phyloP scores from a whole-genome alignment of 2,797 vertebrate species.

The Coluber constrictor region DNA sequence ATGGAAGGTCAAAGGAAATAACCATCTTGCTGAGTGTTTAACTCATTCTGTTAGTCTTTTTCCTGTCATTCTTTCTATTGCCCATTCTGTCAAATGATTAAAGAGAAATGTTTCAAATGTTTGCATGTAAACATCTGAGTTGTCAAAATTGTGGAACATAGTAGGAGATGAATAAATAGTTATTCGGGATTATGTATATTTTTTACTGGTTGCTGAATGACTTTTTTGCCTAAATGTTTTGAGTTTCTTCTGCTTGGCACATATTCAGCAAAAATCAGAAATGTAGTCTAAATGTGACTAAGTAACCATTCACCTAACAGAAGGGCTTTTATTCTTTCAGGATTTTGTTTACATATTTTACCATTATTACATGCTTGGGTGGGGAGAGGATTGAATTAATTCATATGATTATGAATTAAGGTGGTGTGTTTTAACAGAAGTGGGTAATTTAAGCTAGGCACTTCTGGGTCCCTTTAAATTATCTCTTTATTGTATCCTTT shows the following conservation, averaged over 20 bases:
- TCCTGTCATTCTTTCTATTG: neutral
- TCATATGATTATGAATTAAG: neutral
- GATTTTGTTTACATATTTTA: neutral
- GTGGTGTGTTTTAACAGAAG: neutral
- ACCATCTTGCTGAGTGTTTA: neutral
- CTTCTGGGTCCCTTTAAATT: neutral
- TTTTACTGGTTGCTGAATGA: neutral
- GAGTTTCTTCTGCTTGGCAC: neutral
- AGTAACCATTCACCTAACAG: neutral
- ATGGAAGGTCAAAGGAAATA: neutral
- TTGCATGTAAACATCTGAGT: neutral
- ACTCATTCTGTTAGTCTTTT: neutral
- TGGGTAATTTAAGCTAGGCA: neutral
- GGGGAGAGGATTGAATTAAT: neutral
- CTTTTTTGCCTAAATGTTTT: neutral
- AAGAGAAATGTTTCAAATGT: neutral
- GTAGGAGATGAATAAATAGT: neutral
- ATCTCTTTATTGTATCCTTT: neutral
- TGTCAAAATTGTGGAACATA: neutral
- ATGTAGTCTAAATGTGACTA: neutral
- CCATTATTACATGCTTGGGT: neutral
- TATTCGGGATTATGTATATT: neutral
- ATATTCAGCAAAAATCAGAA: neutral
- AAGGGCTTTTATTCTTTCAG: neutral
- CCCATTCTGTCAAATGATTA: neutral